Conservation (phyloP, 2,797 vertebrate species). For the Hipposideros larvatus region DNA sequence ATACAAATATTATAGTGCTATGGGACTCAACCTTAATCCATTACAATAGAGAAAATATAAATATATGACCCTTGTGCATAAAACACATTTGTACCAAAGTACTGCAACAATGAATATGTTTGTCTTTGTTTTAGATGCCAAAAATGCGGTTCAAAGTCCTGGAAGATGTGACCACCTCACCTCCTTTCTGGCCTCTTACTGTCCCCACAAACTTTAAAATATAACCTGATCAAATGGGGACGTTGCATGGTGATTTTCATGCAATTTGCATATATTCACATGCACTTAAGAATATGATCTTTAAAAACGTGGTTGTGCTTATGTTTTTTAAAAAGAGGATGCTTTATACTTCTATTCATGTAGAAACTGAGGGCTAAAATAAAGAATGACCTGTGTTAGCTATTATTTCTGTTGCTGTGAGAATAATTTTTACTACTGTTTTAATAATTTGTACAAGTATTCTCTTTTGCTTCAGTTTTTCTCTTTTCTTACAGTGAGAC, state of each 20-base stretch:
- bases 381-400: neutral
- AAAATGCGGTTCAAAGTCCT: conserved; percentile 72
- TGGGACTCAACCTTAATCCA: conserved; percentile 69
- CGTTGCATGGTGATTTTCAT: conserved; percentile 65
- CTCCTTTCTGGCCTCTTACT: conserved; percentile 53
- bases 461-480: conserved; percentile 38
- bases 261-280: conserved; percentile 29
- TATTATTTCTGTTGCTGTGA: conserved; percentile 26
- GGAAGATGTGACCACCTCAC: conserved; percentile 12
- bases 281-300: conserved; percentile 71
- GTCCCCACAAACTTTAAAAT: neutral
- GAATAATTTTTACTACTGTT: conserved; percentile 45
- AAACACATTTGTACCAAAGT: conserved; percentile 72
- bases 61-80: conserved; percentile 68
- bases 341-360: neutral
- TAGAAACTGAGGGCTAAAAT: neutral
- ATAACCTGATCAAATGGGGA: conserved; percentile 73
- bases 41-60: conserved; percentile 75
- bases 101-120: conserved; percentile 30
- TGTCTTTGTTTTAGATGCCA: conserved; percentile 81
- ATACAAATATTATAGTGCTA: conserved; percentile 63
- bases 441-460: conserved; percentile 48
- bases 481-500: conserved; percentile 3
- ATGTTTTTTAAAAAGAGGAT: neutral
- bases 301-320: conserved; percentile 59